Base-by-base conservation (phyloP, 2,797 vertebrate genomes). In the Microchirus variegatus region DNA sequence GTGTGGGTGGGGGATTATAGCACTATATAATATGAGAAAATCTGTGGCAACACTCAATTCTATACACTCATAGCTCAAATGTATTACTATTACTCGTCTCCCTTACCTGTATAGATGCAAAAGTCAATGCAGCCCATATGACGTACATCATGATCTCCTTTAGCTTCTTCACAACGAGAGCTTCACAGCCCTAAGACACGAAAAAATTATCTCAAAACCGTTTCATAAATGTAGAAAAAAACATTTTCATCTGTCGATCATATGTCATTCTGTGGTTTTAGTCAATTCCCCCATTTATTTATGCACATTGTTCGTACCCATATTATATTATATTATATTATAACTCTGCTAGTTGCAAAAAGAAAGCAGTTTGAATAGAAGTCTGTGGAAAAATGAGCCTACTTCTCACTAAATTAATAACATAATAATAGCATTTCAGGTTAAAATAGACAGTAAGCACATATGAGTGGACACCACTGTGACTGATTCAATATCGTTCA, bases 111-210 rank as follows among this genome's bases (percentile, higher is more conserved):
- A 98, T 97, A 16, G 95, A 95, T 74, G 97, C 96, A 88, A 99
- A 99, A 0, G 95, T 97, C 82, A 98, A 77, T 0, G 96, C 96
- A 22, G 97, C 95, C 95, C 95, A 98, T 87, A 99, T 98, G 63
- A 99, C 96, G 18, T 97, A 97, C 96, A 99, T 98, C 96, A 99
- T 98, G 67, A 99, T 98, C 87, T 99, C 96, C 66, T 98, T 97
- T 40, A 98, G 91, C 65, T 97, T 99, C 90, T 98, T 97, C 80
- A 98, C 96, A 60, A 99, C 97, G 13, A 98, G 91, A 77, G 93
- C 97, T 82, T 98, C 94, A 84, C 96, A 98, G 0, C 97, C 97
- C 97, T 90, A 9, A 3, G 7, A 62, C 5, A 53, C 26, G 71
- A 73, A 60, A 56, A 14, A 69, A 31, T 31, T 3, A 31, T 8